Evolutionary conservation across 2,888 invertebrate genomes (phyloP).

Genomic region (Xanthia icteritia): DNA sequence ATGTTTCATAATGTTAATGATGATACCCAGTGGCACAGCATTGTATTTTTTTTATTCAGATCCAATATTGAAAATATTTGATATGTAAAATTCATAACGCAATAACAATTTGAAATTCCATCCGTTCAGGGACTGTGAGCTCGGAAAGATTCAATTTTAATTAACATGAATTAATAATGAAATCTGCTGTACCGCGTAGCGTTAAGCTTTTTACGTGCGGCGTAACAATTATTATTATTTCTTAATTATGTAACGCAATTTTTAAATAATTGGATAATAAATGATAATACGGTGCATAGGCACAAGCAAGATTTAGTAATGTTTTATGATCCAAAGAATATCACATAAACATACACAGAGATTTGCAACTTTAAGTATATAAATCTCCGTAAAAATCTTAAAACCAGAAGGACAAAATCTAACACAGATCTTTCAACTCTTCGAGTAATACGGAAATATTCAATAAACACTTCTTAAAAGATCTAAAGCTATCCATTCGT

Average conservation of each 20-base stretch:
- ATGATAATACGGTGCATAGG: neutral
- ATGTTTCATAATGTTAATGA: neutral
- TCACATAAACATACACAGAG: neutral
- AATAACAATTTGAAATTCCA: conserved; percentile 26
- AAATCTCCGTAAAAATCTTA: neutral
- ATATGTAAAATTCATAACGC: conserved; percentile 20
- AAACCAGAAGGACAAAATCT: neutral
- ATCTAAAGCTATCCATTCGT: conserved; percentile 37
- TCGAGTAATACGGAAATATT: conserved; percentile 26
- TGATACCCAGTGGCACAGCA: neutral
- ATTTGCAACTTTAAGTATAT: neutral
- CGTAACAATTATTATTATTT: conserved; percentile 8
- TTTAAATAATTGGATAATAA: neutral
- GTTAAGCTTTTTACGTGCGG: conserved; percentile 18
- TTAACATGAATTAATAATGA: conserved; percentile 48
- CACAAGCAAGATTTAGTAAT: neutral
- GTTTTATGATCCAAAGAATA: neutral
- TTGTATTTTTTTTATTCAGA: neutral
- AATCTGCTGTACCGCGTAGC: conserved; percentile 27
- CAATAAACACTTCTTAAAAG: conserved; percentile 33
- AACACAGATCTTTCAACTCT: conserved; percentile 5
- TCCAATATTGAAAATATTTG: conserved; percentile 23
- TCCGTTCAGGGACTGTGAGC: conserved; percentile 32
- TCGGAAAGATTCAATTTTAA: conserved; percentile 35
- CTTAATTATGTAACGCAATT: conserved; percentile 6